phyloP scores from a whole-genome alignment of 2,888 invertebrate genomes.

The Alloscopus bannaensis region DNA sequence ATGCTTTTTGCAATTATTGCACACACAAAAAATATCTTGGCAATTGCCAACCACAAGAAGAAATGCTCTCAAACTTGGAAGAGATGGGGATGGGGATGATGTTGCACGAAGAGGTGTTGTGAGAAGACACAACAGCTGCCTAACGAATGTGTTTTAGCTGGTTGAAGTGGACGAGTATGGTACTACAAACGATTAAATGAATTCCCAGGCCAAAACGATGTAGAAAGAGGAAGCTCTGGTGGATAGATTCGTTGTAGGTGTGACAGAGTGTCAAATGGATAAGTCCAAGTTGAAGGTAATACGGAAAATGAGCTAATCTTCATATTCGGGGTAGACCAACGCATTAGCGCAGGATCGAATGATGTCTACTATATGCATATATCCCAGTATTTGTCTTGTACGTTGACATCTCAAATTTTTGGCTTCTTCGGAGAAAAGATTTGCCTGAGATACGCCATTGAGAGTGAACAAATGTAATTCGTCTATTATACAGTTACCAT shows the following conservation, averaged over 20 bases:
- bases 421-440: too few species aligned
- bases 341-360: background rate
- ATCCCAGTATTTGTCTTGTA: too few species aligned
- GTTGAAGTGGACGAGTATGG: conserved; percentile 17
- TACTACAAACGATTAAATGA: too few species aligned
- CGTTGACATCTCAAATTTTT: too few species aligned
- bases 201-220: too few species aligned
- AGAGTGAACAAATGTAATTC: too few species aligned
- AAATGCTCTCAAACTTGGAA: background rate
- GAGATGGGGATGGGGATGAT: background rate
- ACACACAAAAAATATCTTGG: conserved; percentile 10
- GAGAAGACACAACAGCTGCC: conserved; percentile 58
- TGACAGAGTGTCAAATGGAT: background rate
- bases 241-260: background rate
- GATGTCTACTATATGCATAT: too few species aligned
- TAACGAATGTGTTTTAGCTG: conserved; percentile 50
- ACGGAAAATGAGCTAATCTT: background rate
- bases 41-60: too few species aligned
- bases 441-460: too few species aligned
- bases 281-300: background rate
- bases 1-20: background rate
- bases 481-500: too few species aligned
- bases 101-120: conserved; percentile 28
- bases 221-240: background rate
- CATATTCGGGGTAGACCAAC: background rate